A percentile compares a stretch with the other conserved stretches of the same genome.
Evolutionary conservation across 2,888 invertebrate genomes (phyloP).

Genomic region (Harpalus rufipes): DNA sequence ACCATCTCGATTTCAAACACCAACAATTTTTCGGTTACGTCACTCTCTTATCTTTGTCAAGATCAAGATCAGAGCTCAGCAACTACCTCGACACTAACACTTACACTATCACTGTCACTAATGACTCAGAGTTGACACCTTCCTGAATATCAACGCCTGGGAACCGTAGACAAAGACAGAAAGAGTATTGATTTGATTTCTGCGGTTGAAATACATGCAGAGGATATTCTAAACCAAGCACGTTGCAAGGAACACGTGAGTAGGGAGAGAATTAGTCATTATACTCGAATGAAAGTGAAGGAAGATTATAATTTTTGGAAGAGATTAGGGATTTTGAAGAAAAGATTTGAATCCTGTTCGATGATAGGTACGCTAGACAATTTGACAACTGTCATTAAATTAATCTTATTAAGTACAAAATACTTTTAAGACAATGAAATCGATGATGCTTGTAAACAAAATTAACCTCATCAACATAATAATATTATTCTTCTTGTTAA

Average conservation of each 20-base stretch:
- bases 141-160: constrained; percentile 7
- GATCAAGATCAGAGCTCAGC: not conserved
- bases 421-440: too few relatives aligned
- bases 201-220: constrained; percentile 21
- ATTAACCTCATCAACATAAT: too few relatives aligned
- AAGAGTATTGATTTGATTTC: constrained; percentile 54
- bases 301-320: not conserved
- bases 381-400: too few relatives aligned
- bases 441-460: too few relatives aligned
- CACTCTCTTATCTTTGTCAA: not conserved
- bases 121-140: not conserved
- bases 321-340: too few relatives aligned
- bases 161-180: constrained; percentile 21
- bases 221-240: constrained; percentile 52
- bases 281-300: not conserved
- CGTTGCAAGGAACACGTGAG: constrained; percentile 49
- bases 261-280: constrained; percentile 8
- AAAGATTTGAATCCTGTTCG: too few relatives aligned
- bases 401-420: too few relatives aligned
- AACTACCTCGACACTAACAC: not conserved
- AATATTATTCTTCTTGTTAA: not conserved
- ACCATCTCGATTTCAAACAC: not conserved
- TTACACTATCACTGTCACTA: constrained; percentile 10
- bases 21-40: not conserved
- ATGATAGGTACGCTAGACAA: too few relatives aligned